Evolutionary conservation across 2,113 vertebrate genomes (phyloP), one percentile per base, ranked within the genome.

Genomic region (Ornithorhynchus anatinus): DNA sequence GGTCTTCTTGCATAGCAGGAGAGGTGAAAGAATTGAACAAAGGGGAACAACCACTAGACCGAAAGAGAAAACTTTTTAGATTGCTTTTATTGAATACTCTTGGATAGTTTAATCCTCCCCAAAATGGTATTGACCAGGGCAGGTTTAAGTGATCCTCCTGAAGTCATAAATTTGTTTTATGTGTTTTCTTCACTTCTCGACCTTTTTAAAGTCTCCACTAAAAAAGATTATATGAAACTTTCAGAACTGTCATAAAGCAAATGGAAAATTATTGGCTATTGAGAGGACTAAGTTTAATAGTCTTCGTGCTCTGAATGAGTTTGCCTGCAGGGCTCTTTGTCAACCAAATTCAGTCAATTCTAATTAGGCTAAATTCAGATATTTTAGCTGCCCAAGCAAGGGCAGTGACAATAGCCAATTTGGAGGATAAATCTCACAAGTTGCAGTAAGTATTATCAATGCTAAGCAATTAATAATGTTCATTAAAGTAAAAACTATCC

Each of bases 391-490:
- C 31, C 27, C 65, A 76, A 81, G 71, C 58, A 43, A 80, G 5
- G 20, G 31, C 56, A 81, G 54, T 71, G 79, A 73, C 32, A 59
- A 35, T 10, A 60, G 50, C 14, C 29, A 71, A 23, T 69, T 68
- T 70, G 64, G 42, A 77, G 15, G 3, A 0, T 51, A 82, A 80
- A 79, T 63, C 36, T 71, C 44, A 71, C 13, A 29, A 79, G 33
- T 27, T 73, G 48, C 50, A 67, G 36, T 22, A 87, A 80, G 60
- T 59, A 69, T 17, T 68, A 70, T 59, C 22, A 45, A 22, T 60
- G 43, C 2, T 69, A 64, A 84, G 48, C 10, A 72, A 64, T 82
- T 71, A 69, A 80, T 64, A 47, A 57, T 8, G 29, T 20, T 78
- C 5, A 75, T 37, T 40, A 72, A 77, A 69, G 59, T 35, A 59